These are phyloP conservation scores for Lepus townsendii DNA, from an alignment of 2,797 vertebrate genomes.

Conservation along the genomic window DNA sequence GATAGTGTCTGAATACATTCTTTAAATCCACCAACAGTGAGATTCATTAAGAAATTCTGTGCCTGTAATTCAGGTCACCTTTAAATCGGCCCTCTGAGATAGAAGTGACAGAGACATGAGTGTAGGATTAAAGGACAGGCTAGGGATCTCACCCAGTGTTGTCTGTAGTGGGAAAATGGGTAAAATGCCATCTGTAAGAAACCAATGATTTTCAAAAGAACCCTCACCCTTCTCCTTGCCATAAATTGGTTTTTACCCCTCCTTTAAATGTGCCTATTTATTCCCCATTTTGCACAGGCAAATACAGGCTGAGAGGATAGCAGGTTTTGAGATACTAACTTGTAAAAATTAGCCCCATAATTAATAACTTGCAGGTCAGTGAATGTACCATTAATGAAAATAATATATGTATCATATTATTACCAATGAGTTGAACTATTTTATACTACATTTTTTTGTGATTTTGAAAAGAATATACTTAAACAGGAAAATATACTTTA, in stretches of 20 bases:
- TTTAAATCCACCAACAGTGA: background rate
- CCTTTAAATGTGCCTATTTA: background rate
- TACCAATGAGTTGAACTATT: background rate
- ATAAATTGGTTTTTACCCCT: background rate
- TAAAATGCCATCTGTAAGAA: background rate
- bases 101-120: background rate
- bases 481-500: background rate
- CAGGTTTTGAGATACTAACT: background rate
- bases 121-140: background rate
- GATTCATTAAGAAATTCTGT: background rate
- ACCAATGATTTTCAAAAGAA: background rate
- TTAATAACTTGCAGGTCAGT: background rate
- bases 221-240: background rate
- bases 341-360: background rate
- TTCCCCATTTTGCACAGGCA: background rate
- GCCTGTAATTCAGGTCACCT: background rate
- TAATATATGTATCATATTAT: background rate
- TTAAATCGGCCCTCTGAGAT: background rate
- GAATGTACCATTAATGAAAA: background rate
- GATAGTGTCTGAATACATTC: background rate
- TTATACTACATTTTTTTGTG: background rate
- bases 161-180: background rate
- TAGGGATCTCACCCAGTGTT: background rate
- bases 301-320: background rate
- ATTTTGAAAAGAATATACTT: conserved; percentile 36